Percentiles rank a stretch among this genome's conserved stretches.
Conservation (phyloP, 2,797 vertebrate species). For the Gastrophryne carolinensis region DNA sequence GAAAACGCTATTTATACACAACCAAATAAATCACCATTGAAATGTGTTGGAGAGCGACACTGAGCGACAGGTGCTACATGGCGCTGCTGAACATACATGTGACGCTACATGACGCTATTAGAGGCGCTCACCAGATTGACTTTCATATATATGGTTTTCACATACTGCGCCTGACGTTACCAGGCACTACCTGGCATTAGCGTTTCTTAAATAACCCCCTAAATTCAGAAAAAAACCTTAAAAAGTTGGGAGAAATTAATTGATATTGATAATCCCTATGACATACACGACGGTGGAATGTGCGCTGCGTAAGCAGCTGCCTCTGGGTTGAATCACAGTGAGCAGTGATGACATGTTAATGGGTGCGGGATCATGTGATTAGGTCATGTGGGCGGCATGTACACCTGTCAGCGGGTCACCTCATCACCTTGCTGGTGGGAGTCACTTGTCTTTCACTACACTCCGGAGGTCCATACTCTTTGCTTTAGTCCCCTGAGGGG, state of each 20-base stretch:
- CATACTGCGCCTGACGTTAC: too few relatives aligned
- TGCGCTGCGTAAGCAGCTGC: not conserved
- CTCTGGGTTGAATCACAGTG: conserved; percentile 25
- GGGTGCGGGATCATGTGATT: not conserved
- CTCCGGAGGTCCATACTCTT: not conserved
- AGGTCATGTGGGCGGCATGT: not conserved
- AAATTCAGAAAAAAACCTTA: too few relatives aligned
- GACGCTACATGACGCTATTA: too few relatives aligned
- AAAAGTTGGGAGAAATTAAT: not conserved
- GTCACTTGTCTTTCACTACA: not conserved
- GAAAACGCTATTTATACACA: too few relatives aligned
- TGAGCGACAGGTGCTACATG: too few relatives aligned
- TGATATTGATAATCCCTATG: conserved; percentile 21
- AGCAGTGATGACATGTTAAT: conserved; percentile 27
- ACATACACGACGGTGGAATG: conserved; percentile 18
- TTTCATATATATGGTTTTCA: too few relatives aligned
- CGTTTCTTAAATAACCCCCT: too few relatives aligned
- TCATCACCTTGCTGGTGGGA: not conserved
- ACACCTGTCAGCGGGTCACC: not conserved
- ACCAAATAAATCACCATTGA: too few relatives aligned
- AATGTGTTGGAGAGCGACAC: too few relatives aligned
- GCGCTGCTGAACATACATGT: too few relatives aligned
- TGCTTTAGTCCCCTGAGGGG: not conserved
- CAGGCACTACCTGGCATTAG: too few relatives aligned
- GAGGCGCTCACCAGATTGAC: too few relatives aligned